Evolutionary conservation across 2,888 invertebrate species (phyloP), one percentile per base, ranked within the genome.

Genomic region (Falcaria lacertinaria): DNA sequence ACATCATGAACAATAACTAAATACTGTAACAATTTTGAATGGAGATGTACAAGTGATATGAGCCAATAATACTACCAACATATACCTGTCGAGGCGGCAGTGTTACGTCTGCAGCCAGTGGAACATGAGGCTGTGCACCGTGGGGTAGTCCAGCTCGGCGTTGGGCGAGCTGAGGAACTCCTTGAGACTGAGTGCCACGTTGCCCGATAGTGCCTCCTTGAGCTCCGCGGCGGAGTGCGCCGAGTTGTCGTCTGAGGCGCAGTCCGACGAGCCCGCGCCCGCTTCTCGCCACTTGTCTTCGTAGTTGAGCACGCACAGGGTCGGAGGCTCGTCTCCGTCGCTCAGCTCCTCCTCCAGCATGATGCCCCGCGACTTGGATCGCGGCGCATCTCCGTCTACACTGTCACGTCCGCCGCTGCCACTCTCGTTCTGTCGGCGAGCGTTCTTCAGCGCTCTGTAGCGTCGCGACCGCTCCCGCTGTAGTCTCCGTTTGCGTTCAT

Each of bases 31-130:
- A 48, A 55, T 50, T 57, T 42, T 42, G 37, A 54, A 58, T 53
- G 63, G 47, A 43, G 46, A 60, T 50, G 43, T 51, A 49, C 41
- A 36, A 45, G 50, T 48, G 50, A 60, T 53, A 61, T 54, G 55
- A 60, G 66, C 64, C 64, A 56, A 64, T 49, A 33, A 15, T 39
- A 43, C 35, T 36, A 36, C 13, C 28, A 48, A 45, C 47, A 47
- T 41, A 43, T 52, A 57, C 57, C 50, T 58, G 63, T 47, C 48
- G 39, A 42, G 48, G 43, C 52, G 28, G 52, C 8, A 54, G 52
- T 69, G 87, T 81, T 89, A 89, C 80, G 89, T 88, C 58, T 89
- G 89, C 68, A 89, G 70, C 89, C 89, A 89, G 67, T 89, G 89
- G 63, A 89, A 86, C 89, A 89, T 89, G 54, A 89, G 87, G 63